phyloP scores from a whole-genome alignment of 2,888 invertebrate genomes.

The Gasteruption jaculator region DNA sequence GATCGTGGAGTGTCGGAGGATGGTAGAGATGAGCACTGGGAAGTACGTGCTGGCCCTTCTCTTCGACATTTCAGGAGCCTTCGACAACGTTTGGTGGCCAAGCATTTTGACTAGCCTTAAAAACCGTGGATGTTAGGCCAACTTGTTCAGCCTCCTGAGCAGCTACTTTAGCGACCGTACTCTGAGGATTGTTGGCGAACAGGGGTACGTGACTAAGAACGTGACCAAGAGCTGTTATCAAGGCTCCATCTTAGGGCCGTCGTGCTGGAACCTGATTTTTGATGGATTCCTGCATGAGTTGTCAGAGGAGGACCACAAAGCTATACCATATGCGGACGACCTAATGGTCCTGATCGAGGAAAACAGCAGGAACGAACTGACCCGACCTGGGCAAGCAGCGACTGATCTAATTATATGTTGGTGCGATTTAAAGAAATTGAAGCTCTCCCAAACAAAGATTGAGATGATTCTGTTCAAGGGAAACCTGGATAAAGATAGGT shows the following conservation, averaged over 20 bases:
- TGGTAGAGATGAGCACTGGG: no score
- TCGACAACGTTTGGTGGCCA: no score
- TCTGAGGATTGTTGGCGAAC: not conserved
- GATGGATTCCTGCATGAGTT: not conserved
- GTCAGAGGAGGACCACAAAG: not conserved
- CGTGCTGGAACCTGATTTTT: not conserved
- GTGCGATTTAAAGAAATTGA: not conserved
- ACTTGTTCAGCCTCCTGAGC: not conserved
- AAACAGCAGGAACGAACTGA: not conserved
- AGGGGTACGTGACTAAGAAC: not conserved
- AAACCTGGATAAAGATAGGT: not conserved
- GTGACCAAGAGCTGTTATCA: constrained; percentile 2
- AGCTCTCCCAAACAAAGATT: constrained; percentile 1
- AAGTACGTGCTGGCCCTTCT: no score
- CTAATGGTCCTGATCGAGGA: not conserved
- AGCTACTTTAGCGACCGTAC: not conserved
- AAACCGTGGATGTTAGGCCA: not conserved
- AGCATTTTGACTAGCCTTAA: not conserved
- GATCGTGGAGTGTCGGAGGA: no score
- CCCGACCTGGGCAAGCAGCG: not conserved
- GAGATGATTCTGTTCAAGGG: constrained; percentile 1
- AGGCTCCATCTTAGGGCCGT: constrained; percentile 3
- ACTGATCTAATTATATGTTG: not conserved
- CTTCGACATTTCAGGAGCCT: no score
- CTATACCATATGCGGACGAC: constrained; percentile 1